A percentile compares a stretch with the other conserved stretches of the same genome.
phyloP scores from a whole-genome alignment of 2,113 vertebrate genomes.

The Tychaedon coryphoeus region DNA sequence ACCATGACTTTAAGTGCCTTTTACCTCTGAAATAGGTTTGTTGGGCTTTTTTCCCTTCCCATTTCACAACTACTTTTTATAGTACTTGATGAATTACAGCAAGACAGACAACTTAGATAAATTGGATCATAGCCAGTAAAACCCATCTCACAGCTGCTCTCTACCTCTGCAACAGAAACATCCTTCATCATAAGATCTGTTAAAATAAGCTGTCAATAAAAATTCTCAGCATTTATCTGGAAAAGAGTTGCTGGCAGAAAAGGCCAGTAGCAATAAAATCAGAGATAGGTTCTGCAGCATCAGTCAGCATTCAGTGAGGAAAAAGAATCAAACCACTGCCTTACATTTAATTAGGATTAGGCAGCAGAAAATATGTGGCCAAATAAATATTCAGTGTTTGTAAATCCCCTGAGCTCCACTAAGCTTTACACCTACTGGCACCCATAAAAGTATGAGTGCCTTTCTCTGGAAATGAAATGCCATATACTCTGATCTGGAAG shows the following conservation, averaged over 20 bases:
- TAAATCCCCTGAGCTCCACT: neutral
- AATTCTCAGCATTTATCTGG: neutral
- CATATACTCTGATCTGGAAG: neutral
- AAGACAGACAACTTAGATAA: conserved; percentile 11
- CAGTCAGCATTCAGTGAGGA: neutral
- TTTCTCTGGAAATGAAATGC: neutral
- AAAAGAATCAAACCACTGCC: neutral
- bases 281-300: neutral
- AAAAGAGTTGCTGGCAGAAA: neutral
- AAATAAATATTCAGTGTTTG: neutral
- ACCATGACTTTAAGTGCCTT: neutral
- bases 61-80: neutral
- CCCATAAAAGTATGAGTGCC: neutral
- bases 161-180: conserved; percentile 24
- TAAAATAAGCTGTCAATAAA: conserved; percentile 53
- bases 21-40: neutral
- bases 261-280: neutral
- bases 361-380: neutral
- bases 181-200: conserved; percentile 15
- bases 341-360: neutral
- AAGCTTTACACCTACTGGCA: neutral
- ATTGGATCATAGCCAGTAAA: conserved; percentile 40
- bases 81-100: conserved; percentile 16
- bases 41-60: neutral
- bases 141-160: conserved; percentile 39